Evolutionary conservation across 2,888 invertebrate genomes (phyloP).

Genomic region (Acleris literana): DNA sequence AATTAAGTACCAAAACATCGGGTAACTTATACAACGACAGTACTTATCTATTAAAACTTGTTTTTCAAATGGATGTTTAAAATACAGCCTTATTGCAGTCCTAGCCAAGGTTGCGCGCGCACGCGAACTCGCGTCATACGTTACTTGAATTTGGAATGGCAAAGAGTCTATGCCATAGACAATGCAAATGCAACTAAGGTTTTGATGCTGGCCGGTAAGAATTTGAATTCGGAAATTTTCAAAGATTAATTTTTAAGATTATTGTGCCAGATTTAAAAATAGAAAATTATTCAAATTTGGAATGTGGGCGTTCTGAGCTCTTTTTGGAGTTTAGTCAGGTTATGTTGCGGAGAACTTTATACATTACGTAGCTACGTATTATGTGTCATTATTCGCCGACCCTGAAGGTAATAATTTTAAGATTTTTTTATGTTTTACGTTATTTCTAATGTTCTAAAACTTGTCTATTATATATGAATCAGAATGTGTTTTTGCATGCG

Average conservation of each 20-base stretch:
- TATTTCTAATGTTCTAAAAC: slow-evolving; percentile 8
- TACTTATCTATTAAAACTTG: slow-evolving; percentile 21
- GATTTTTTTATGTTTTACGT: no score
- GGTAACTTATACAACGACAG: slow-evolving; percentile 7
- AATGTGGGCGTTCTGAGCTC: no score
- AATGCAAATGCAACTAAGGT: slow-evolving; percentile 13
- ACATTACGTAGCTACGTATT: no score
- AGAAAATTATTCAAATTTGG: no score
- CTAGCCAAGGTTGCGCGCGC: slow-evolving; percentile 52
- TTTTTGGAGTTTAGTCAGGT: no score
- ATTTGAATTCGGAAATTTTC: slow-evolving; percentile 19
- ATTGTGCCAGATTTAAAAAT: neutral
- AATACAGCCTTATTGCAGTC: slow-evolving; percentile 48
- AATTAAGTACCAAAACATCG: slow-evolving; percentile 7
- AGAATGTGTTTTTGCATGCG: slow-evolving; percentile 7
- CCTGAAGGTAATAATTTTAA: no score
- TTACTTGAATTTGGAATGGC: slow-evolving; percentile 34
- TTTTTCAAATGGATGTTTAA: slow-evolving; percentile 38
- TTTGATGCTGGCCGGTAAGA: slow-evolving; percentile 12
- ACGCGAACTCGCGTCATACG: slow-evolving; percentile 49
- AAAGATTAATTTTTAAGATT: neutral
- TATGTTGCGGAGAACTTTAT: no score
- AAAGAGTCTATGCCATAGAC: slow-evolving; percentile 14
- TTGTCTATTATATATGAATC: slow-evolving; percentile 33
- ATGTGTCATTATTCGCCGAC: no score